Evolutionary conservation across 2,888 invertebrate genomes (phyloP).

Genomic region (Ischnura elegans): DNA sequence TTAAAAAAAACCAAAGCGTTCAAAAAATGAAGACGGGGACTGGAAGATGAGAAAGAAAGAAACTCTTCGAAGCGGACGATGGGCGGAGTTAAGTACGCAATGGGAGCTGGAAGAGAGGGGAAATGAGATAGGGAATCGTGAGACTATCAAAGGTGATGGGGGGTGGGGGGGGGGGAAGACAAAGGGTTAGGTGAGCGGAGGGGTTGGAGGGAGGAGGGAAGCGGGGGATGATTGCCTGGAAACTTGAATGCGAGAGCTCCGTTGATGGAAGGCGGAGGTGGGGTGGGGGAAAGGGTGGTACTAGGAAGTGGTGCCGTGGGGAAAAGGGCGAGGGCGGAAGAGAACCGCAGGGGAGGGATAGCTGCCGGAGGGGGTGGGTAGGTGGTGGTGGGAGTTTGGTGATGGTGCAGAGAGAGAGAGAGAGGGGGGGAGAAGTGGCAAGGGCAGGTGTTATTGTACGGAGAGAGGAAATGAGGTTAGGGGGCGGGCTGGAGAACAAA

Average conservation of each 20-base stretch:
- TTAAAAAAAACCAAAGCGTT: not conserved
- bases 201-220: not conserved
- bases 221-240: constrained; percentile 46
- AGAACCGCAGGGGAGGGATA: not conserved
- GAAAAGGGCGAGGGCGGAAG: too few species aligned
- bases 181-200: not conserved
- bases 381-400: not conserved
- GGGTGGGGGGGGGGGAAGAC: not conserved
- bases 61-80: not conserved
- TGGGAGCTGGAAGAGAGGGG: not conserved
- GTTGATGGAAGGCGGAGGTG: not conserved
- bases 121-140: not conserved
- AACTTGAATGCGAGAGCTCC: constrained; percentile 32
- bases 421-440: constrained; percentile 22
- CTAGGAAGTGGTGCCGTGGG: too few species aligned
- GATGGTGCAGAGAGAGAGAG: not conserved
- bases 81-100: not conserved
- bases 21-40: not conserved
- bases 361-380: not conserved
- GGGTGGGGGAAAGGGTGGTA: too few species aligned
- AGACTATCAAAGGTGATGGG: not conserved
- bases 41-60: not conserved
- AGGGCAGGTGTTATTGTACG: constrained; percentile 67
- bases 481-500: constrained; percentile 48
- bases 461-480: constrained; percentile 62